phyloP scores from a whole-genome alignment of 2,797 vertebrate species.

The Gobionotothen gibberifrons region DNA sequence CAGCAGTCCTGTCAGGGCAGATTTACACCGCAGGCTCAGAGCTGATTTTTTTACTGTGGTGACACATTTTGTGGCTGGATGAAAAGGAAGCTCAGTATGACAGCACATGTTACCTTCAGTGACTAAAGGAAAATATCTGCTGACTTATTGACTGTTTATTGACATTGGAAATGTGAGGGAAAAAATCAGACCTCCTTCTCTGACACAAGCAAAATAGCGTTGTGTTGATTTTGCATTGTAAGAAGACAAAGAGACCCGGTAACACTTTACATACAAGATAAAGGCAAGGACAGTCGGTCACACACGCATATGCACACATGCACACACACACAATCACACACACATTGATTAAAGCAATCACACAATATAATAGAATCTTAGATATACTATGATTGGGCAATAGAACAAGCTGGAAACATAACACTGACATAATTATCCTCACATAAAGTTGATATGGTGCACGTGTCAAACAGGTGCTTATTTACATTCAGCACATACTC shows the following conservation, averaged over 20 bases:
- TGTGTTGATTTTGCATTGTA: background rate
- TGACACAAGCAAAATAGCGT: background rate
- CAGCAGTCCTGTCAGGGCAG: constrained; percentile 79
- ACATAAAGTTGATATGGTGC: no score
- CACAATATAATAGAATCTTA: background rate
- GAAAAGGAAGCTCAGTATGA: constrained; percentile 37
- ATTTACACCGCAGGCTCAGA: constrained; percentile 67
- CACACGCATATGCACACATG: background rate
- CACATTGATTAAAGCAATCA: background rate
- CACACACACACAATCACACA: no score
- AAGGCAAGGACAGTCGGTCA: background rate
- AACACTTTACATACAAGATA: background rate
- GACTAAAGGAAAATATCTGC: constrained; percentile 5
- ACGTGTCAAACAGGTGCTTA: no score
- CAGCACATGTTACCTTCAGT: constrained; percentile 15
- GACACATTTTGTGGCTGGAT: constrained; percentile 57
- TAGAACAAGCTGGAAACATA: no score
- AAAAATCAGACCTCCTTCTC: background rate
- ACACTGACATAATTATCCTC: no score
- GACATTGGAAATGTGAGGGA: background rate
- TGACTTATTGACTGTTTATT: constrained; percentile 24
- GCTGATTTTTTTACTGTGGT: constrained; percentile 47
- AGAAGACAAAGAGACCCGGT: constrained; percentile 1
- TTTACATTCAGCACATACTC: no score
- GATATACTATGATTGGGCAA: no score